Conservation (phyloP, 2,113 vertebrate species). For the Maccullochella peelii region DNA sequence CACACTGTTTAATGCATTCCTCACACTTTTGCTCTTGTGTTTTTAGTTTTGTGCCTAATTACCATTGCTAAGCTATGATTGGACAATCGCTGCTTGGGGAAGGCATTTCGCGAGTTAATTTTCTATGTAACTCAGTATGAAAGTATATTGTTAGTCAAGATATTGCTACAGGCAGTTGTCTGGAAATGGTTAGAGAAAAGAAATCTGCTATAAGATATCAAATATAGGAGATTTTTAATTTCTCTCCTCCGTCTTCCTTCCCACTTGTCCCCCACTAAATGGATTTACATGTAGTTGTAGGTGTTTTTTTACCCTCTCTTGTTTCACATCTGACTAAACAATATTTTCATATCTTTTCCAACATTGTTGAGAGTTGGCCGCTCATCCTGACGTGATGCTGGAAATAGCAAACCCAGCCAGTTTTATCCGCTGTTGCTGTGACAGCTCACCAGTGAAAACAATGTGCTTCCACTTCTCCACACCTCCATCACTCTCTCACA, state of each 20-base stretch:
- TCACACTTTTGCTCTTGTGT: too few species aligned
- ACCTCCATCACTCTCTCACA: constrained; percentile 7
- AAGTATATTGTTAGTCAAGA: neutral
- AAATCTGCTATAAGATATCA: neutral
- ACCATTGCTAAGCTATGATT: neutral
- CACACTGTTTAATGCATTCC: too few species aligned
- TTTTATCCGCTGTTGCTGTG: constrained; percentile 38
- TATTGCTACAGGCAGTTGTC: neutral
- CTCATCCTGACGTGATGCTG: constrained; percentile 20
- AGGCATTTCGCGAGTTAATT: neutral
- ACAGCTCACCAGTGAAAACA: constrained; percentile 57
- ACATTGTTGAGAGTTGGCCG: neutral
- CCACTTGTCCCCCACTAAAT: neutral
- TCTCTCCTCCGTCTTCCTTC: neutral
- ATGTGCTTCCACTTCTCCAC: constrained; percentile 47
- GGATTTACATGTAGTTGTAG: neutral
- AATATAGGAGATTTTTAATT: neutral
- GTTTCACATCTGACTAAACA: constrained; percentile 36
- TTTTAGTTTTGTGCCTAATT: neutral
- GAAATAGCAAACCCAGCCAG: constrained; percentile 45
- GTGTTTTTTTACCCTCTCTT: neutral
- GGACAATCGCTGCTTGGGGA: too few species aligned
- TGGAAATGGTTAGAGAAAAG: neutral
- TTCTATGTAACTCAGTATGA: neutral
- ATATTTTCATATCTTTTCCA: constrained; percentile 13